These are phyloP conservation scores for Takifugu bimaculatus DNA, from an alignment of 2,113 vertebrate species.

Conservation along the genomic window DNA sequence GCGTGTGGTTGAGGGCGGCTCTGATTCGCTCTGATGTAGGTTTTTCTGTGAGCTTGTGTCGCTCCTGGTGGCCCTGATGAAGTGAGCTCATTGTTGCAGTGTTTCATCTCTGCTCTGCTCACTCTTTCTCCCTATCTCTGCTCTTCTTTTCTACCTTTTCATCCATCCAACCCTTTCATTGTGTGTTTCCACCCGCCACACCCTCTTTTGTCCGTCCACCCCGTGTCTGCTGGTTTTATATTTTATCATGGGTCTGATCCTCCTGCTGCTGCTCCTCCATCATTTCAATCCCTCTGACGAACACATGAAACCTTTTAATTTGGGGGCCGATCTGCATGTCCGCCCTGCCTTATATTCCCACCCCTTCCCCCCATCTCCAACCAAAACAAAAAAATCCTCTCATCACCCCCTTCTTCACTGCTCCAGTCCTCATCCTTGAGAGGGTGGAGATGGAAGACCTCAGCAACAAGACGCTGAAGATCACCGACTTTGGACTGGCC, in stretches of 20 bases:
- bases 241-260: background rate
- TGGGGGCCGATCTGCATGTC: background rate
- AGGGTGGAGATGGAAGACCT: slow-evolving; percentile 91
- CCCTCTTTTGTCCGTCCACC: slow-evolving; percentile 33
- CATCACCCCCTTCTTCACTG: slow-evolving; percentile 8
- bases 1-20: slow-evolving; percentile 26
- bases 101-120: slow-evolving; percentile 28
- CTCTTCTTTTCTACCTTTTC: slow-evolving; percentile 42
- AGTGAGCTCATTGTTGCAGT: slow-evolving; percentile 12
- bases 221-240: slow-evolving; percentile 15
- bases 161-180: slow-evolving; percentile 45
- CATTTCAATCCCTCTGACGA: slow-evolving; percentile 17
- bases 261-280: slow-evolving; percentile 21
- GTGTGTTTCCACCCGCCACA: slow-evolving; percentile 29
- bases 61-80: background rate
- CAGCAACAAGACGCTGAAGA: slow-evolving; percentile 95
- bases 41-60: background rate
- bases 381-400: background rate
- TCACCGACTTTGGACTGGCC: slow-evolving; percentile 97
- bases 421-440: slow-evolving; percentile 88
- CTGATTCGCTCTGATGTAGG: background rate
- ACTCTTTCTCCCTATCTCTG: slow-evolving; percentile 45
- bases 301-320: slow-evolving; percentile 28
- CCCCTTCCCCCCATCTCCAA: slow-evolving; percentile 8
- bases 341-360: slow-evolving; percentile 3